phyloP scores from a whole-genome alignment of 2,113 vertebrate species.

The Callaeas wilsoni region DNA sequence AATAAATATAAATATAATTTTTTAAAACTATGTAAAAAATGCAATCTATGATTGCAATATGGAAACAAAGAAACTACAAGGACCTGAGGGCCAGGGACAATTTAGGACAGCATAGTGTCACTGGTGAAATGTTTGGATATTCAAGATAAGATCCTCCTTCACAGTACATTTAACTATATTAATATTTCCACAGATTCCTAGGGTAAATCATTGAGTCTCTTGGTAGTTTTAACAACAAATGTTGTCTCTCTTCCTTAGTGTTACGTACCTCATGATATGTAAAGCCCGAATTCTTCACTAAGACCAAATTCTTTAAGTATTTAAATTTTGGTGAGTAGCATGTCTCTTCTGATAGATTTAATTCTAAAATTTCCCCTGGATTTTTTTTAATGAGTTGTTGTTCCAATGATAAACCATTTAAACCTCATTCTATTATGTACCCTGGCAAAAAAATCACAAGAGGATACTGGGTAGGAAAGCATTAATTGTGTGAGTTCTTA shows the following conservation, averaged over 20 bases:
- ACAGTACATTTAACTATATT: background rate
- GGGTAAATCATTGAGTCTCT: background rate
- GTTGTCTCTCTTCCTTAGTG: background rate
- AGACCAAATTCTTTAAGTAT: background rate
- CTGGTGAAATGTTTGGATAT: background rate
- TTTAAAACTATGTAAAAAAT: fast-evolving
- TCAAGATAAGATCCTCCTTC: background rate
- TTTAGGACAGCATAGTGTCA: background rate
- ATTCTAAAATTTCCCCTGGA: background rate
- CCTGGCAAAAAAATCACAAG: background rate
- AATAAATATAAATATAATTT: too few species aligned
- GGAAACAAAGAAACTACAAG: conserved; percentile 45
- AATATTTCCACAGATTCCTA: background rate
- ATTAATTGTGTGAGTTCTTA: background rate
- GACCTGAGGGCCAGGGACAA: background rate
- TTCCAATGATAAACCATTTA: background rate
- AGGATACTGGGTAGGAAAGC: background rate
- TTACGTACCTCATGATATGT: fast-evolving
- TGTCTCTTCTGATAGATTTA: background rate
- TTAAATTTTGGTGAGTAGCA: background rate
- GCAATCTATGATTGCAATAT: conserved; percentile 32
- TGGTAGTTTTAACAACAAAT: background rate
- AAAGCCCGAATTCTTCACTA: background rate
- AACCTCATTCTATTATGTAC: background rate
- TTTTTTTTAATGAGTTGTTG: background rate